Conservation (phyloP, 2,888 invertebrate genomes). For the Slavum lentiscoides region DNA sequence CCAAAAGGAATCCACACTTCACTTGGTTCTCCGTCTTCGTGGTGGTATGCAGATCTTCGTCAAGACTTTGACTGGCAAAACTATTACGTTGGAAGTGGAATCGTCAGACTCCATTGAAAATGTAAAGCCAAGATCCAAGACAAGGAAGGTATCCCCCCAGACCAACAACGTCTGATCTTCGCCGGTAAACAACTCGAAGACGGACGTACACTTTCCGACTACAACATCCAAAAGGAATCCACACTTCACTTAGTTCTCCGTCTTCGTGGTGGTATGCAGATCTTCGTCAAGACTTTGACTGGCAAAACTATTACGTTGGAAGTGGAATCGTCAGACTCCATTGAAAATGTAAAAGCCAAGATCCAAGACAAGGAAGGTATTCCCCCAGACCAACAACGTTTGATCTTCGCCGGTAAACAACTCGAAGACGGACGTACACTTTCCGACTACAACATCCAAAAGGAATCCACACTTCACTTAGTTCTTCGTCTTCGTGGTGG, state of each 20-base stretch:
- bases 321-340: constrained; percentile 67
- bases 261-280: constrained; percentile 68
- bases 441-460: constrained; percentile 68
- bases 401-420: constrained; percentile 68
- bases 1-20: constrained; percentile 65
- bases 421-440: constrained; percentile 67
- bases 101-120: constrained; percentile 68
- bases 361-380: constrained; percentile 68
- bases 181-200: constrained; percentile 67
- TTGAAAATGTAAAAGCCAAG: constrained; percentile 67
- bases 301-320: constrained; percentile 63
- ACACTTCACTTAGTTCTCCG: constrained; percentile 63
- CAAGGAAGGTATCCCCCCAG: constrained; percentile 61
- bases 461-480: constrained; percentile 66
- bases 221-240: constrained; percentile 66
- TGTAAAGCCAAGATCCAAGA: constrained; percentile 65
- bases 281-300: constrained; percentile 64
- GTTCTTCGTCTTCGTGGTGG: constrained; percentile 63
- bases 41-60: constrained; percentile 69
- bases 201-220: constrained; percentile 65
- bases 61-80: constrained; percentile 63
- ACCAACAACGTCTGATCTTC: constrained; percentile 64
- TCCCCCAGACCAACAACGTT: constrained; percentile 67
- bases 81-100: constrained; percentile 64
- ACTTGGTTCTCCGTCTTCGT: constrained; percentile 63